These are phyloP conservation scores for Drosophila conformis DNA, from an alignment of 2,888 invertebrate species.

Conservation along the genomic window DNA sequence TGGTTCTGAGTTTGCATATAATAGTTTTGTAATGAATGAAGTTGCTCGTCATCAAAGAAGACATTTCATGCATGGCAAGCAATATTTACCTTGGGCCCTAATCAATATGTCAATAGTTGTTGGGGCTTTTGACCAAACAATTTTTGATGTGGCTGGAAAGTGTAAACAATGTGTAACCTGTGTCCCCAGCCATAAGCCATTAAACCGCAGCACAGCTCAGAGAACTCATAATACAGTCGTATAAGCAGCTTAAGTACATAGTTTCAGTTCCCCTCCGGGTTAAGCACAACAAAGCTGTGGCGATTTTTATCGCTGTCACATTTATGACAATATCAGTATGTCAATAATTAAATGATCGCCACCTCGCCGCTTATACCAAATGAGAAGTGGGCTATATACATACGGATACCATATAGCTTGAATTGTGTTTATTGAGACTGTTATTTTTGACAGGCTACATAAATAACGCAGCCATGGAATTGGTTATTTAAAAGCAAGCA, in stretches of 20 bases:
- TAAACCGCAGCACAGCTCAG: constrained; percentile 11
- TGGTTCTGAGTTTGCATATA: not conserved
- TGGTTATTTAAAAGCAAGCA: constrained; percentile 65
- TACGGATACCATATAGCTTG: constrained; percentile 2
- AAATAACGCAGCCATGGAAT: constrained; percentile 41
- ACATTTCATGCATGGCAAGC: constrained; percentile 1
- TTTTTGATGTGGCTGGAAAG: constrained; percentile 53
- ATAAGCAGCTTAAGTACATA: constrained; percentile 7
- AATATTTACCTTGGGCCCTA: not conserved
- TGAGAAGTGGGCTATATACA: not conserved
- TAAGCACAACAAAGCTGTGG: constrained; percentile 47
- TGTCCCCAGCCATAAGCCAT: constrained; percentile 27
- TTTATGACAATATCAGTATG: constrained; percentile 81
- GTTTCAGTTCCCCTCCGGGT: constrained; percentile 4
- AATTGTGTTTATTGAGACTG: constrained; percentile 68
- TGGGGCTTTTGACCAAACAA: constrained; percentile 53
- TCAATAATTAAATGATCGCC: constrained; percentile 71
- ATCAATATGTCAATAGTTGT: constrained; percentile 15
- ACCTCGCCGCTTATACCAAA: constrained; percentile 51
- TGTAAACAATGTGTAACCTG: constrained; percentile 65
- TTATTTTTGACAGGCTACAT: constrained; percentile 71
- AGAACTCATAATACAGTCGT: constrained; percentile 6
- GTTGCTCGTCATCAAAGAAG: not conserved
- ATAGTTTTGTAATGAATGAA: not conserved
- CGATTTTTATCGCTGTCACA: constrained; percentile 82